phyloP scores from a whole-genome alignment of 2,113 vertebrate species.

The Halcyon senegalensis region DNA sequence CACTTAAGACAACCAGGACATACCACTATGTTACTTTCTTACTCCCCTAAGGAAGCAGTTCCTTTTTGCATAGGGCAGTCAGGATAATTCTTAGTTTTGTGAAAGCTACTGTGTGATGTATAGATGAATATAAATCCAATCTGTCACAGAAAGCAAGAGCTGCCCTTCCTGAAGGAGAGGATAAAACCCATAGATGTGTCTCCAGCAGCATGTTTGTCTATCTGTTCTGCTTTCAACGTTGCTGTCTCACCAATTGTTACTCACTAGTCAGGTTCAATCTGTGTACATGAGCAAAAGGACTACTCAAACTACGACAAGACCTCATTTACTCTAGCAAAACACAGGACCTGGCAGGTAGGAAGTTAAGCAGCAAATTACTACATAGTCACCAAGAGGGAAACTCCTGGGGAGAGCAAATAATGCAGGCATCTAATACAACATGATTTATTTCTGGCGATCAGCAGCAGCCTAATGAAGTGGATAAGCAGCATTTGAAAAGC shows the following conservation, averaged over 20 bases:
- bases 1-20: neutral
- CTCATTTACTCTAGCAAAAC: neutral
- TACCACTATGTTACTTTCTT: neutral
- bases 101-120: neutral
- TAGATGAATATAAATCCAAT: neutral
- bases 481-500: neutral
- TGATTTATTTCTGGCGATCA: neutral
- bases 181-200: neutral
- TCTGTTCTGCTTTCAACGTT: neutral
- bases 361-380: neutral
- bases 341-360: neutral
- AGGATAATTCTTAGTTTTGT: neutral
- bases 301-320: neutral
- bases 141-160: neutral
- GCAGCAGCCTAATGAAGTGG: constrained; percentile 5
- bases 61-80: neutral
- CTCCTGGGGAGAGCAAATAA: neutral
- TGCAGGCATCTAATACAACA: constrained; percentile 9
- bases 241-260: neutral
- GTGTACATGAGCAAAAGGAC: neutral
- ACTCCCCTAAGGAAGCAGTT: neutral
- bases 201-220: neutral
- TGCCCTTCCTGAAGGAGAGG: neutral
- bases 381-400: neutral
- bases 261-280: neutral